Evolutionary conservation across 2,797 vertebrate genomes (phyloP), one percentile per base, ranked within the genome.

Genomic region (Phoxinus dragarum): DNA sequence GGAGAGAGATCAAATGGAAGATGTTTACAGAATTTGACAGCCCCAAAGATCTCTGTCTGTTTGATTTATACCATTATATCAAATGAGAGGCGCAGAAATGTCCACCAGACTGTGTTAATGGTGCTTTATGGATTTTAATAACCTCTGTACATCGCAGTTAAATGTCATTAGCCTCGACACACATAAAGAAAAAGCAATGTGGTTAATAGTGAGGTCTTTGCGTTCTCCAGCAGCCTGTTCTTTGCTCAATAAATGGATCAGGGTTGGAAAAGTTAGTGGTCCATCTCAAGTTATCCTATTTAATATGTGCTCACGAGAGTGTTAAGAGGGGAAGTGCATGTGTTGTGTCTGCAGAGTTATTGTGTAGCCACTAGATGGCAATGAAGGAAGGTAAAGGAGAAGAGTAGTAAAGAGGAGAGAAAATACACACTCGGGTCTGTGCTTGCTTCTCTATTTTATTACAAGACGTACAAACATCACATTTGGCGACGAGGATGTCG

Each of bases 101-200:
- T 71, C 82, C 42, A 59, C 54, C 52, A 61, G 61, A 68, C 76
- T 79, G n/a, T 36, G 47, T 82, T 88, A 85, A 84, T 79, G 36
- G 52, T 31, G 82, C 81, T 88, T 88, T 77, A 78, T 84, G 40
- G 71, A 17, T 21, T 74, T 79, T 54, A 11, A 47, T 72, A n/a
- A 69, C 42, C 84, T 68, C 5, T 40, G 69, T 19, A 19, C 6
- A 34, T 36, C 12, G 42, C 78, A 34, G 74, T 67, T 90, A 87
- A 88, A 90, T 91, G 88, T 86, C 85, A 85, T 76, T n/a, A 84
- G 83, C 72, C 78, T 66, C 59, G 21, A 47, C 67, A 86, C 79
- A 84, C 69, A 87, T 84, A 88, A 27, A 78, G 75, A 80, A 72
- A 89, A 49, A 66, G 82, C 10, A n/a, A 81, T 34, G 75, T 72